Conservation (phyloP, 1,140 invertebrate genomes). For the Adoxophyes honmai region DNA sequence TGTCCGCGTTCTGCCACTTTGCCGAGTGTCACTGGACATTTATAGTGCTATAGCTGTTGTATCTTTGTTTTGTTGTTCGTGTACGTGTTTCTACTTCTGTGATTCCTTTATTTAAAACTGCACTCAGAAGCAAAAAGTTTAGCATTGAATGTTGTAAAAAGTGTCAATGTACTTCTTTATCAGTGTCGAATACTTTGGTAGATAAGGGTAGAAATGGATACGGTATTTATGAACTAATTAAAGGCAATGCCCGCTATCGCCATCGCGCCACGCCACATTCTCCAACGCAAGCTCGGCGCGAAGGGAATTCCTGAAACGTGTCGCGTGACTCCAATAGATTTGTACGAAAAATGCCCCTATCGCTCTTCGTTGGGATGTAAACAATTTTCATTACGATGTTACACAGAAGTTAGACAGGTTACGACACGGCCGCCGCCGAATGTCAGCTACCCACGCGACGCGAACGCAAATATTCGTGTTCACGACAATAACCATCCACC, state of each 20-base stretch:
- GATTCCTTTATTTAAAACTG: too few species aligned
- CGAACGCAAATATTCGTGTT: conserved; percentile 9
- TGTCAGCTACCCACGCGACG: neutral
- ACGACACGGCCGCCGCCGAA: conserved; percentile 33
- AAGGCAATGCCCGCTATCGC: neutral
- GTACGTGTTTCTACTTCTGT: too few species aligned
- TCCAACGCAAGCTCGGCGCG: neutral
- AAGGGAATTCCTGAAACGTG: conserved; percentile 1
- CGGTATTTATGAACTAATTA: conserved; percentile 3
- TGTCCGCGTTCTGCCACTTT: conserved; percentile 39
- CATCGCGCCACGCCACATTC: neutral
- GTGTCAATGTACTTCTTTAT: too few species aligned
- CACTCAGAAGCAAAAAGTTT: too few species aligned
- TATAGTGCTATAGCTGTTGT: neutral
- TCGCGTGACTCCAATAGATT: conserved; percentile 34
- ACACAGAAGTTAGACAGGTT: conserved; percentile 46
- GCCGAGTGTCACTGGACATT: conserved; percentile 17
- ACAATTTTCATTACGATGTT: conserved; percentile 53
- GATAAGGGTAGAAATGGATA: neutral
- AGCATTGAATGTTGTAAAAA: too few species aligned
- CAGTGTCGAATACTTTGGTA: too few species aligned
- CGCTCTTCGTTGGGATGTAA: conserved; percentile 29
- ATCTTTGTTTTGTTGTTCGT: neutral
- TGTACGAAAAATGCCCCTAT: conserved; percentile 18
- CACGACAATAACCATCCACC: neutral